Evolutionary conservation across 2,113 vertebrate genomes (phyloP), one percentile per base, ranked within the genome.

Genomic region (Martes martes): DNA sequence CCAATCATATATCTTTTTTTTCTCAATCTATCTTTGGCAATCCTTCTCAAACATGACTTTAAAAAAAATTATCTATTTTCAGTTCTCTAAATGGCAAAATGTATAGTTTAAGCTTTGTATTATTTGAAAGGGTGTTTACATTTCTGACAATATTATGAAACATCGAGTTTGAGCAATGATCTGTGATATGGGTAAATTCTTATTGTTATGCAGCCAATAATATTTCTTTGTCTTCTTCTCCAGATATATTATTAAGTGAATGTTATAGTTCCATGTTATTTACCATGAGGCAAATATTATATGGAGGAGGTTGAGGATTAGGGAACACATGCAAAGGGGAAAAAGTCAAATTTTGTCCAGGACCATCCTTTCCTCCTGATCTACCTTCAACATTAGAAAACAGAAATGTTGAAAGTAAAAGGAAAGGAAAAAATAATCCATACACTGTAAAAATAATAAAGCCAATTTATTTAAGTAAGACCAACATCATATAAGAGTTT

Each of bases 41-140:
- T 80, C 57, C 71, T 96, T 21, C 26, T 95, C 78, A 98, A 98
- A 95, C 28, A 36, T 24, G 24, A 85, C 69, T 97, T 81, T 86
- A 88, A 80, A 95, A 47, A 83, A n/a, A 65, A 63, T 84, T 9
- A 2, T 80, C 86, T 94, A 63, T 91, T 98, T 97, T 82, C 81
- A 91, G 47, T 88, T 94, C 73, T 95, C 18, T 39, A 89, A 96
- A 55, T 89, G 84, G 2, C 92, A 95, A 94, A 33, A 10, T 42
- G 0, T 45, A 8, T 14, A 52, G 9, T 3, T 36, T 69, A 78
- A 95, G 9, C 0, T 74, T 93, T 92, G 9, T 89, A 84, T 65
- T 92, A 24, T 39, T 97, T 92, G 7, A 96, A 98, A 96, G 76
- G 63, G 1, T 79, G 61, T 67, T 91, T 31, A n/a, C 83, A 36